Evolutionary conservation across 2,797 vertebrate species (phyloP), one percentile per base, ranked within the genome.

Genomic region (Triplophysa yarkandensis): DNA sequence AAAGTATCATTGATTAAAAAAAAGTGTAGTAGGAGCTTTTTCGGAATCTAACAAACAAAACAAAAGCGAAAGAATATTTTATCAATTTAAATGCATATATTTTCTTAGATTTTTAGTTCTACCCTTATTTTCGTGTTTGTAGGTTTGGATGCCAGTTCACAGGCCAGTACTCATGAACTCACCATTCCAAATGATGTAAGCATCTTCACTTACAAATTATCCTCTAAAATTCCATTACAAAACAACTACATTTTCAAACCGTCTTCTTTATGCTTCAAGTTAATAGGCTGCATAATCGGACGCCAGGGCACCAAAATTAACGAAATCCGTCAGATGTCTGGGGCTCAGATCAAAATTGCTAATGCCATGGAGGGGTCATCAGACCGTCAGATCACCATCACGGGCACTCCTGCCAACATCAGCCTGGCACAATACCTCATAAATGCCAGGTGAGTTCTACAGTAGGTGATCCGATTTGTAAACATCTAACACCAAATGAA

Each of bases 111-210:
- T 25, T 75, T 90, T 77, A 63, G 23, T 58, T 71, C 17, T 39
- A 23, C 16, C 13, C 6, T 54, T n/a, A 11, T 58, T 2, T 39
- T 34, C 27, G 30, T 67, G 52, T 71, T 60, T 91, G 87, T 93
- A 97, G 95, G 95, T 97, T 85, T 98, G 96, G 96, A 97, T 89
- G 94, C 95, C 94, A 95, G 93, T 93, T 92, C 96, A 91, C 95
- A 95, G 89, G 95, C 96, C 95, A 96, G 96, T 95, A 98, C 95
- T 94, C 95, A 98, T 88, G 96, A 97, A 94, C 96, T 98, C 94
- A 95, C 96, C 95, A 98, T 98, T 96, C 96, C 96, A 94, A 98
- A 98, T 93, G 96, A 98, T 95, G 96, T 98, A 94, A 97, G 96
- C 97, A 94, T 78, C 17, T 5, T 50, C n/a, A 32, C n/a, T 17